Evolutionary conservation across 2,888 invertebrate species (phyloP), one percentile per base, ranked within the genome.

Genomic region (Deroplatys truncata): DNA sequence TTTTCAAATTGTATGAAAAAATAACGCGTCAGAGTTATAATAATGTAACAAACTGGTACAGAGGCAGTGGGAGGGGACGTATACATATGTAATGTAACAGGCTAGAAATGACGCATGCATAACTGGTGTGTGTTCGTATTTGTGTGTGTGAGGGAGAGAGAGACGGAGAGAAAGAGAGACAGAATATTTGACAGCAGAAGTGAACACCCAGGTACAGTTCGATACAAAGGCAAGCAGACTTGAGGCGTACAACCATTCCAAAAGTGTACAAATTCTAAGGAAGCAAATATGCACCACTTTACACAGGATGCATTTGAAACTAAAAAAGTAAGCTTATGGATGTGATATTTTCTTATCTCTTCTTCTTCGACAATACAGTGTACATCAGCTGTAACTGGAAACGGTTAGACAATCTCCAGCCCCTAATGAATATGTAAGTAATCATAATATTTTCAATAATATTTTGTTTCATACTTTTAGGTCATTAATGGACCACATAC

Each of bases 1-100:
- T 87, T 87, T 87, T 87, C 87, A 87, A 87, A 87, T 87, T 87
- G 87, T 87, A 87, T 87, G 87, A 87, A 87, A 87, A 87, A 87
- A 87, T 87, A 87, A 87, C 87, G 87, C 87, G 87, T 43, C 83
- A 72, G 87, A 87, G 56, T 83, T 29, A 82, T 87, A 87, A 87
- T 87, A 83, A 87, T 43, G 87, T 87, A 87, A 87, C 87, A 87
- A 87, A 87, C 87, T 56, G 72, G 72, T 72, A 72, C 20, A 72
- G 56, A 72, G 56, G 56, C 56, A 72, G 56, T 72, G 56, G 43
- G 10, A 72, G 56, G 56, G 56, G 56, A 72, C 56, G 56, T 72
- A 72, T 72, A 72, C 56, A 72, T 72, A 72, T 72, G 56, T 72
- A 72, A 72, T 72, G 56, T 72, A 72, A 72, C 43, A 87, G 83